phyloP scores from a whole-genome alignment of 2,888 invertebrate species.

The Heliconius sara region DNA sequence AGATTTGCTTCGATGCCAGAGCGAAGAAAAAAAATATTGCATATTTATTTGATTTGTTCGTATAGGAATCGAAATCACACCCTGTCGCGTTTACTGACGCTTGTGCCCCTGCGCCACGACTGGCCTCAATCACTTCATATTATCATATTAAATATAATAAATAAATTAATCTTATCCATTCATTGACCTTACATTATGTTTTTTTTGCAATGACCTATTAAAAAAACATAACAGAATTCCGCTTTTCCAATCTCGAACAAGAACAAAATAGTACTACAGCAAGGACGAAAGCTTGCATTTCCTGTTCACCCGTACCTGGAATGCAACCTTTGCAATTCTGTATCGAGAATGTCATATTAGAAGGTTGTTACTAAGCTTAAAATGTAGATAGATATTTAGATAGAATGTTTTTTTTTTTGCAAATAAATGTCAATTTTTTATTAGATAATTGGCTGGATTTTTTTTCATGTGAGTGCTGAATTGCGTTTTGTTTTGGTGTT shows the following conservation, averaged over 20 bases:
- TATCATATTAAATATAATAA: too few relatives aligned
- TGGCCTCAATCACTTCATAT: background rate
- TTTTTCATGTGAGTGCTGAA: background rate
- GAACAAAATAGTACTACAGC: background rate
- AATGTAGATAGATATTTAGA: background rate
- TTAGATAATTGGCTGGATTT: background rate
- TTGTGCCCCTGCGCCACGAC: background rate
- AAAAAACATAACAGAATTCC: background rate
- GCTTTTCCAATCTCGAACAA: background rate
- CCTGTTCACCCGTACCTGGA: background rate
- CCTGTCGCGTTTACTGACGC: background rate
- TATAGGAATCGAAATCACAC: background rate
- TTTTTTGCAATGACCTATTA: background rate
- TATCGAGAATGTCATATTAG: background rate
- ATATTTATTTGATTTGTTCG: background rate
- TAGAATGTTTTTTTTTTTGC: background rate
- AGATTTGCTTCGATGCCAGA: too few relatives aligned
- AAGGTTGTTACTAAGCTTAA: background rate
- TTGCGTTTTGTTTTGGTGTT: background rate
- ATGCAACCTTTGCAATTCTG: background rate
- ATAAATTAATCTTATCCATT: background rate
- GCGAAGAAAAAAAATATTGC: background rate
- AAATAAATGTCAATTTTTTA: background rate
- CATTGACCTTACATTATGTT: background rate
- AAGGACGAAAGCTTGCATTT: conserved; percentile 21